Base-by-base conservation (phyloP, 2,797 vertebrate genomes). In the Hypotaenidia philippensis region DNA sequence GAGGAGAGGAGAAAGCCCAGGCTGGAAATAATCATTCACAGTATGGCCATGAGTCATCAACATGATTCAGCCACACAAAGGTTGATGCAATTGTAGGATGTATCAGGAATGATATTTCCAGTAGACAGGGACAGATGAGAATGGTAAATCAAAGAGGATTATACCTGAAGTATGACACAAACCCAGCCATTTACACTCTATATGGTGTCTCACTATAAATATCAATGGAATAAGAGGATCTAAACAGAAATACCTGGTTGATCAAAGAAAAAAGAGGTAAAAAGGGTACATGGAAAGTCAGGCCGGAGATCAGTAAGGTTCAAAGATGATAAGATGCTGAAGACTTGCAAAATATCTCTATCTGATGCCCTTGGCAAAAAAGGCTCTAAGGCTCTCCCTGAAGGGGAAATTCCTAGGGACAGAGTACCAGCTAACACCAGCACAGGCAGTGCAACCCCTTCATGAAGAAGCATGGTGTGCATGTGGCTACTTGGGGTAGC, bases 21-120 rank as follows among this genome's bases (percentile, higher is more conserved):
- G 59, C 83, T 95, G 93, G 87, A 94, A 91, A 70, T 88, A 91
- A 90, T 94, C 16, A 76, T 87, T 93, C 95, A 94, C 70, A 70
- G 59, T 47, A 80, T 45, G 86, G 44, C 59, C 63, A 41, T 97
- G 95, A 96, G 88, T 95, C 96, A 97, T 56, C 88, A 66, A 66
- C 36, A 41, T 79, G 93, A 95, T 94, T 95, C 92, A 96, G 80
- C 38, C 80, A 89, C 55, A 34, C 63, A 92, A 90, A 95, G 76
- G 77, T 76, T 76, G 92, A 79, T 76, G 87, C n/a, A 81, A 55
- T 49, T 90, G 38, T 86, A 26, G 60, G 74, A 41, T 82, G 29
- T 60, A 79, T 60, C 70, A 87, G 47, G 63, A 95, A 72, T 72
- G n/a, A 69, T 84, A 60, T 72, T 95, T 93, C 59, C 74, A 72